Base-by-base conservation (phyloP, 2,113 vertebrate genomes). In the Pachyramphus minor region DNA sequence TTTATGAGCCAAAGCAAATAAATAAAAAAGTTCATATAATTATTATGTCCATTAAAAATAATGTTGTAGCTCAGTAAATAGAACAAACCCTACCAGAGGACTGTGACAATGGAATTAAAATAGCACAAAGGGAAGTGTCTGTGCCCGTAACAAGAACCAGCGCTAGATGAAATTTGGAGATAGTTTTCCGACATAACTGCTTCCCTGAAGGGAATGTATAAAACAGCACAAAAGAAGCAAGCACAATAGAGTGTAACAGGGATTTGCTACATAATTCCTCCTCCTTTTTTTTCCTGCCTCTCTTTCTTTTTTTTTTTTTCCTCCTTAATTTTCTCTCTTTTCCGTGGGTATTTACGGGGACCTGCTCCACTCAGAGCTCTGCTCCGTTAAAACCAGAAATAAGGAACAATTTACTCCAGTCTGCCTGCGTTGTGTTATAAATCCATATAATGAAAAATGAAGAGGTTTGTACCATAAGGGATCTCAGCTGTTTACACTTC, bases 141-240 rank as follows among this genome's bases (percentile, higher is more conserved):
- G 39, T 83, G 75, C 82, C 84, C 27, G 2, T 71, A 80, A 90
- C 79, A 60, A 96, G 89, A 92, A 47, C 60, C 52, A 56, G 73
- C 0, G 0, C 73, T n/a, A 89, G 95, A 96, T 96, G 87, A 74
- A 95, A 96, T 91, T 77, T 44, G 69, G 85, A 80, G 95, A 94
- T 93, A 95, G 93, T 96, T 96, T 95, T 95, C 95, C 86, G 81
- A 93, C 87, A 44, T 44, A 83, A 86, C 85, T 50, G 80, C 93
- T 89, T 95, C 93, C 93, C 93, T 77, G 85, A 96, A 94, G 90
- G 93, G 93, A 93, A 74, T 18, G 41, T 62, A 27, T 73, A 55
- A 93, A 95, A 79, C 12, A 67, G 94, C 66, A 95, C 94, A 95
- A 94, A 96, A 95, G 93, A 30, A 85, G 55, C 1, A 4, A 93